A percentile compares a stretch with the other conserved stretches of the same genome.
These are phyloP conservation scores for Hypsibius dujardini DNA, from an alignment of 1,140 invertebrate genomes.

Conservation along the genomic window DNA sequence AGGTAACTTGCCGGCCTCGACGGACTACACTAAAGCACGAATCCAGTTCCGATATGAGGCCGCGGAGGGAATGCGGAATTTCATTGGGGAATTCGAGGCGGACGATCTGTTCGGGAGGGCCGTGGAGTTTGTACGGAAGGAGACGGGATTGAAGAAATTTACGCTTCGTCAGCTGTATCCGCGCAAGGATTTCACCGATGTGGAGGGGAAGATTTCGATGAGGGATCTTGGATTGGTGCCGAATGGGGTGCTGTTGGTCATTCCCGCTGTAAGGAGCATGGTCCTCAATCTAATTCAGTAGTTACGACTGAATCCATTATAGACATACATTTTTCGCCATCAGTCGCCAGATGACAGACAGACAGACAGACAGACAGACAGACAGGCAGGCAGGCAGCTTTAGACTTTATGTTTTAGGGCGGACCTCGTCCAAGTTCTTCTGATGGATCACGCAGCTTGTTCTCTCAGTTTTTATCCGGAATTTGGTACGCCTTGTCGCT, in stretches of 20 bases:
- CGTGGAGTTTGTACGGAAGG: background rate
- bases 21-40: background rate
- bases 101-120: background rate
- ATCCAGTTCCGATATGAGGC: slow-evolving; percentile 11
- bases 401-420: background rate
- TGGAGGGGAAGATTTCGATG: background rate
- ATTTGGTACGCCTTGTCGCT: too few species aligned
- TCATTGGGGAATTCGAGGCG: slow-evolving; percentile 4
- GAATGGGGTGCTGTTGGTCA: background rate
- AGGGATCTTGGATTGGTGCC: background rate
- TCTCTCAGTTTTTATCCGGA: too few species aligned
- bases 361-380: background rate
- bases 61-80: background rate
- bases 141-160: slow-evolving; percentile 7
- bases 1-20: background rate
- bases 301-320: background rate
- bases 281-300: too few species aligned
- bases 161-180: background rate
- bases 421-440: background rate
- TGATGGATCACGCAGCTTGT: background rate
- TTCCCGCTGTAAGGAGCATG: background rate
- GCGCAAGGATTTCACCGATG: background rate
- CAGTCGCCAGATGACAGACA: background rate
- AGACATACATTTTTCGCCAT: background rate
- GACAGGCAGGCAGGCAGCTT: slow-evolving; percentile 17